These are phyloP conservation scores for Zootoca vivipara DNA, from an alignment of 2,113 vertebrate genomes.

Conservation along the genomic window DNA sequence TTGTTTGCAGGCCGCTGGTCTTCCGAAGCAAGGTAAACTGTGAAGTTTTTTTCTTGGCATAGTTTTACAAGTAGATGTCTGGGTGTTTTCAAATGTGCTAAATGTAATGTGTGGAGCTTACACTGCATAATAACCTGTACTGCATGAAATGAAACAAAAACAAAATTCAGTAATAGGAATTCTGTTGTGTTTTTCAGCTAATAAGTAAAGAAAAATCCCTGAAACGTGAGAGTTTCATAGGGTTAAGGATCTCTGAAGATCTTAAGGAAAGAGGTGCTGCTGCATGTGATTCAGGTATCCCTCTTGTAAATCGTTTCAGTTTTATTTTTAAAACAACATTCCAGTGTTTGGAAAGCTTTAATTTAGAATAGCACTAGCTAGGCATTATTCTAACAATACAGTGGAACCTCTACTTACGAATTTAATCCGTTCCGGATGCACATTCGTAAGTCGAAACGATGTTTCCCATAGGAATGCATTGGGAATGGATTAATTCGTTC, in stretches of 20 bases:
- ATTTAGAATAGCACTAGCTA: conserved; percentile 25
- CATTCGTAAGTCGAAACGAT: no score
- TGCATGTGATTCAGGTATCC: conserved; percentile 62
- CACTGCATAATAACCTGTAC: conserved; percentile 17
- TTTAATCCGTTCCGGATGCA: no score
- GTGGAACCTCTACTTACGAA: no score
- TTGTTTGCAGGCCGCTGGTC: conserved; percentile 79
- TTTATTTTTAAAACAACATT: not conserved
- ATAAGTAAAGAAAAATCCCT: conserved; percentile 61
- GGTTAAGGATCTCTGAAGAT: conserved; percentile 46
- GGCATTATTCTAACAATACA: not conserved
- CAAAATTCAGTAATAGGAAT: conserved; percentile 42
- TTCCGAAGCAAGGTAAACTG: conserved; percentile 82
- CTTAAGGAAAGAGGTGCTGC: conserved; percentile 65
- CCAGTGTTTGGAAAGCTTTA: not conserved
- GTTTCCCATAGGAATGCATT: no score
- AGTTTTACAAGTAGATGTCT: conserved; percentile 23
- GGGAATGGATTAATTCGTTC: no score
- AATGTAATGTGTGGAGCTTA: not conserved
- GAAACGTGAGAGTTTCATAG: conserved; percentile 50
- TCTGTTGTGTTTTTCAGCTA: conserved; percentile 72
- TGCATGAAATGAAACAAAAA: conserved; percentile 32
- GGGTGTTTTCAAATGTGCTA: conserved; percentile 4
- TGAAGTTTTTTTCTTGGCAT: conserved; percentile 36
- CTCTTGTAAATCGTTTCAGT: not conserved